Percentiles rank a stretch among this genome's conserved stretches.
phyloP scores from a whole-genome alignment of 2,113 vertebrate genomes.

The Sphaerodactylus townsendi region DNA sequence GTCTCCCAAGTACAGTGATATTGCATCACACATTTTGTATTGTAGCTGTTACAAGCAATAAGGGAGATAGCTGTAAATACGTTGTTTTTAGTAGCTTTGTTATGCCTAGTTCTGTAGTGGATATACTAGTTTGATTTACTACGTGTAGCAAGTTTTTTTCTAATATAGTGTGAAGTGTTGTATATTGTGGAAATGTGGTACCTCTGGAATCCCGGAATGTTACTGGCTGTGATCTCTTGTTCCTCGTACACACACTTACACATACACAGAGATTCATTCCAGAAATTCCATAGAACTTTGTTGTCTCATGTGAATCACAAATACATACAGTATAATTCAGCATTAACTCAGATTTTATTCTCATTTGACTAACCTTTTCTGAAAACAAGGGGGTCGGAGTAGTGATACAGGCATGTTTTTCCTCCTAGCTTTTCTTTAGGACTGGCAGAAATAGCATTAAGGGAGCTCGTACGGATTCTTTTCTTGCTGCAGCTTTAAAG shows the following conservation, averaged over 20 bases:
- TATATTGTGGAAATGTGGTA: not conserved
- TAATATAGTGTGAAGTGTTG: not conserved
- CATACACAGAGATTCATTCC: not conserved
- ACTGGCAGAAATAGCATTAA: conserved; percentile 54
- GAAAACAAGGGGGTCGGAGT: not conserved
- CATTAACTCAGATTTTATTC: conserved; percentile 36
- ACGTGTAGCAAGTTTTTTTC: not conserved
- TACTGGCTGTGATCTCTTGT: not conserved
- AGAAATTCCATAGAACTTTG: not conserved
- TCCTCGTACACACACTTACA: not conserved
- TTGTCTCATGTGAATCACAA: not conserved
- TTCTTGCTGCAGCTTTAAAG: conserved; percentile 72
- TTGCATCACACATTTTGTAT: not conserved
- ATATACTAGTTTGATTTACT: not conserved
- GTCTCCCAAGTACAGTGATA: not conserved
- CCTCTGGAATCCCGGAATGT: not conserved
- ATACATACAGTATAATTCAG: not conserved
- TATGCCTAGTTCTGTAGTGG: not conserved
- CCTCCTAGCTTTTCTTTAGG: conserved; percentile 44
- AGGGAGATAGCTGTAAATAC: not conserved
- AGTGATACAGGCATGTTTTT: not conserved
- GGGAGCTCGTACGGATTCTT: conserved; percentile 56
- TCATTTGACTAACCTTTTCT: conserved; percentile 19
- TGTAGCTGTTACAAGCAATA: not conserved
- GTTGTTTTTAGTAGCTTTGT: not conserved